A percentile compares a stretch with the other conserved stretches of the same genome.
Evolutionary conservation across 2,113 vertebrate genomes (phyloP).

Genomic region (Fregata magnificens): DNA sequence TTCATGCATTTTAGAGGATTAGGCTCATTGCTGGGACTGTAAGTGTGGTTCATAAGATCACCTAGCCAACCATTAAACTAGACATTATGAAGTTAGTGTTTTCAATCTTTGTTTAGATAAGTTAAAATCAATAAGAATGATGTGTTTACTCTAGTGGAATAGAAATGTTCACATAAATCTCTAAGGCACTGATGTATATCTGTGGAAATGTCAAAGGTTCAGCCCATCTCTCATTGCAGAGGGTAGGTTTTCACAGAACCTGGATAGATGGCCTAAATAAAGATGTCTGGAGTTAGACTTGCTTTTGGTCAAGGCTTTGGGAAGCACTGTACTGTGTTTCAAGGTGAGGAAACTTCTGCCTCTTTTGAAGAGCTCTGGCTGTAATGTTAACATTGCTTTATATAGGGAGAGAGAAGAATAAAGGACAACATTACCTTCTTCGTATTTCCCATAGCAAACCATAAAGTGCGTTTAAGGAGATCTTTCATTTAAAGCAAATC

Average conservation of each 20-base stretch:
- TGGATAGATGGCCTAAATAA: background rate
- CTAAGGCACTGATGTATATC: background rate
- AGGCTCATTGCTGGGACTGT: background rate
- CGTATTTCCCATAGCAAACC: background rate
- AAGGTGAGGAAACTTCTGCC: background rate
- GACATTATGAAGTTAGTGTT: background rate
- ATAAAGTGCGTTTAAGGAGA: background rate
- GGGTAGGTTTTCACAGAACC: background rate
- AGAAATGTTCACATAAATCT: slow-evolving; percentile 4
- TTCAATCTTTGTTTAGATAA: background rate
- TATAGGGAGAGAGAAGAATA: background rate
- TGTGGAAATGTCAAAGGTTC: slow-evolving; percentile 29
- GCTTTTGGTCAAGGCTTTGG: background rate
- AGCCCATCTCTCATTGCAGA: background rate
- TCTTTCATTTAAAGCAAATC: background rate
- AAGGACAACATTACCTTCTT: background rate
- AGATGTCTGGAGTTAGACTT: background rate
- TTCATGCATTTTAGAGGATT: background rate
- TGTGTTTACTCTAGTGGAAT: slow-evolving; percentile 22
- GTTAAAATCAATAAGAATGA: slow-evolving; percentile 23
- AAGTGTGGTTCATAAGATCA: background rate
- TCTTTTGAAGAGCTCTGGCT: background rate
- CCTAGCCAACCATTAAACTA: background rate
- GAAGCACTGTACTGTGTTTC: background rate
- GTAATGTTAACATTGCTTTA: background rate